Evolutionary conservation across 2,113 vertebrate genomes (phyloP), one percentile per base, ranked within the genome.

Genomic region (Cyprinus carpio): DNA sequence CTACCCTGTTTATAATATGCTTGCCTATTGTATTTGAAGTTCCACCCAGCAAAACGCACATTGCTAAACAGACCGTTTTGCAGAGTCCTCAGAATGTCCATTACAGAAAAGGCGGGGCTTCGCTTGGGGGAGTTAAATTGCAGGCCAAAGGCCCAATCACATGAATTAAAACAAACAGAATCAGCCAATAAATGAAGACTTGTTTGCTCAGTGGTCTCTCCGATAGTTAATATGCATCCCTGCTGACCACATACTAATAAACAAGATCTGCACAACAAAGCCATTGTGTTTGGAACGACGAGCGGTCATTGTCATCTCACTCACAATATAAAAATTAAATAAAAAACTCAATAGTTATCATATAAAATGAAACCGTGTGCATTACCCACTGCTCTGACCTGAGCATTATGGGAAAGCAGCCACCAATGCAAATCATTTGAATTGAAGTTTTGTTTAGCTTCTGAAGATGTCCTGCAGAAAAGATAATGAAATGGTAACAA

Each of bases 21-120:
- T 86, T 86, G n/a, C 87, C 87, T 85, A 88, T 88, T 88, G 87
- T 88, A 86, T 84, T 88, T 88, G 87, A 88, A 88, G n/a, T 88
- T 84, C 84, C 87, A 88, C 87, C 87, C 87, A 88, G 82, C 77
- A 86, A 77, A 82, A 88, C 85, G 82, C 83, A 85, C 71, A 88
- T 86, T 88, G n/a, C 82, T 88, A 84, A 85, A 88, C 85, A 87
- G 85, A 88, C 84, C 85, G 88, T 88, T 88, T 87, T 87, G 86
- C 77, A 67, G 71, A 82, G 88, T 87, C 72, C 82, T 81, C 85
- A 86, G 85, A 90, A 78, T 89, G 85, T 90, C 85, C 85, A 89
- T 87, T 86, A 67, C 87, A 88, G 83, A 88, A 89, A 90, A 75
- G 71, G 84, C 84, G 88, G 84, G 88, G 84, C 85, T 84, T 89